These are phyloP conservation scores for Centroberyx gerrardi DNA, from an alignment of 2,797 vertebrate genomes.

Conservation along the genomic window DNA sequence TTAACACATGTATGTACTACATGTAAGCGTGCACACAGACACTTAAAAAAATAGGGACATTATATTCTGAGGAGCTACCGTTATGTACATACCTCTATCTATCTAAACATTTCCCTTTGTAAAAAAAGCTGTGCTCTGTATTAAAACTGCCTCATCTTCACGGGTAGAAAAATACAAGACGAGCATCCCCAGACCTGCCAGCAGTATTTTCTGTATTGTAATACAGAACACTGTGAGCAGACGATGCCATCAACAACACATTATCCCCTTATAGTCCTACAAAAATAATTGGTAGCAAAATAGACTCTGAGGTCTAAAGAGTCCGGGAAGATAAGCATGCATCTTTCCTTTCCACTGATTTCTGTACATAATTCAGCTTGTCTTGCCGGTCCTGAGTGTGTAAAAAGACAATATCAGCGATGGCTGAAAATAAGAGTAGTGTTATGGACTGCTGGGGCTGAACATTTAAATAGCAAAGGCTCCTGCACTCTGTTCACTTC, in stretches of 20 bases:
- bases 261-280: slow-evolving; percentile 35
- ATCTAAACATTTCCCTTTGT: slow-evolving; percentile 76
- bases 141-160: slow-evolving; percentile 48
- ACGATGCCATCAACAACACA: slow-evolving; percentile 16
- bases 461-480: slow-evolving; percentile 45
- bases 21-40: slow-evolving; percentile 48
- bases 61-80: slow-evolving; percentile 39
- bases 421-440: slow-evolving; percentile 58
- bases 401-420: slow-evolving; percentile 53
- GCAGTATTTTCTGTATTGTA: slow-evolving; percentile 53
- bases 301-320: slow-evolving; percentile 58
- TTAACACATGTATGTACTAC: slow-evolving; percentile 41
- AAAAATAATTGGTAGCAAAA: slow-evolving; percentile 80
- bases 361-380: slow-evolving; percentile 60
- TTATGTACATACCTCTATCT: slow-evolving; percentile 69
- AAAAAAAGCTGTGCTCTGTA: slow-evolving; percentile 62
- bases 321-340: slow-evolving; percentile 51
- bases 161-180: slow-evolving; percentile 67
- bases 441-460: slow-evolving; percentile 50
- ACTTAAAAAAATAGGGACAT: slow-evolving; percentile 33
- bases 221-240: slow-evolving; percentile 35
- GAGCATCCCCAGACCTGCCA: slow-evolving; percentile 44
- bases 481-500: slow-evolving; percentile 45
- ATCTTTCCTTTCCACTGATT: slow-evolving; percentile 45
- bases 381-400: slow-evolving; percentile 65